Conservation (phyloP, 2,797 vertebrate genomes). For the Tarsius wallacei region DNA sequence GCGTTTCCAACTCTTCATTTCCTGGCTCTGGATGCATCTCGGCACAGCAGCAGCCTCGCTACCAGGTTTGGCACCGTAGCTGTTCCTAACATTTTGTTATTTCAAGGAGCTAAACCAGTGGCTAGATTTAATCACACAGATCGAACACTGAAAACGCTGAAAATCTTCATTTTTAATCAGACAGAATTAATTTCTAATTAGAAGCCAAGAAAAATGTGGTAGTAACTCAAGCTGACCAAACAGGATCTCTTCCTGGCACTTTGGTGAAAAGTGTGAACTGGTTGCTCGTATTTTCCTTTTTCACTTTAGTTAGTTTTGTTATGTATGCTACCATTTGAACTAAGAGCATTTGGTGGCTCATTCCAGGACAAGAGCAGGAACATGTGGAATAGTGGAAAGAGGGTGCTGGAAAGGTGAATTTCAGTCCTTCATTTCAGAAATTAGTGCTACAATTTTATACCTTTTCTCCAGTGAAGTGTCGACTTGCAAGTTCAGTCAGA, state of each 20-base stretch:
- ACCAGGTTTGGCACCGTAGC: slow-evolving; percentile 98
- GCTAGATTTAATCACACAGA: slow-evolving; percentile 99
- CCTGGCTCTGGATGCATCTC: slow-evolving; percentile 97
- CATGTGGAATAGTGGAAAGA: slow-evolving; percentile 94
- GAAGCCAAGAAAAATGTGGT: slow-evolving; percentile 92
- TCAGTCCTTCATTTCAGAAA: neutral
- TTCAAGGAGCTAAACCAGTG: slow-evolving; percentile 99
- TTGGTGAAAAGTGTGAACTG: slow-evolving; percentile 96
- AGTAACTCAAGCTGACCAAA: slow-evolving; percentile 93
- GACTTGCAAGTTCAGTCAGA: slow-evolving; percentile 52
- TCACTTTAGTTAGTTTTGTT: slow-evolving; percentile 95
- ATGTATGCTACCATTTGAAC: slow-evolving; percentile 96
- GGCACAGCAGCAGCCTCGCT: slow-evolving; percentile 99
- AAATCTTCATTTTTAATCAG: slow-evolving; percentile 97
- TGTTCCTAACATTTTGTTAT: slow-evolving; percentile 98
- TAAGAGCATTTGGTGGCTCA: slow-evolving; percentile 97
- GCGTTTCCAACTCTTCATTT: slow-evolving; percentile 97
- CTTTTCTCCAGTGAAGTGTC: slow-evolving; percentile 58
- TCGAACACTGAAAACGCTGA: slow-evolving; percentile 95
- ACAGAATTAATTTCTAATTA: no score
- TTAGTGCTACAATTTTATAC: neutral
- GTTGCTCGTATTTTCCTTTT: slow-evolving; percentile 97
- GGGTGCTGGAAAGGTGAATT: neutral
- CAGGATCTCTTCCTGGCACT: slow-evolving; percentile 95
- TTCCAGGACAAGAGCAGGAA: slow-evolving; percentile 98